Percentiles rank a stretch among this genome's conserved stretches.
Conservation (phyloP, 2,888 invertebrate genomes). For the Drosophila lacicola region DNA sequence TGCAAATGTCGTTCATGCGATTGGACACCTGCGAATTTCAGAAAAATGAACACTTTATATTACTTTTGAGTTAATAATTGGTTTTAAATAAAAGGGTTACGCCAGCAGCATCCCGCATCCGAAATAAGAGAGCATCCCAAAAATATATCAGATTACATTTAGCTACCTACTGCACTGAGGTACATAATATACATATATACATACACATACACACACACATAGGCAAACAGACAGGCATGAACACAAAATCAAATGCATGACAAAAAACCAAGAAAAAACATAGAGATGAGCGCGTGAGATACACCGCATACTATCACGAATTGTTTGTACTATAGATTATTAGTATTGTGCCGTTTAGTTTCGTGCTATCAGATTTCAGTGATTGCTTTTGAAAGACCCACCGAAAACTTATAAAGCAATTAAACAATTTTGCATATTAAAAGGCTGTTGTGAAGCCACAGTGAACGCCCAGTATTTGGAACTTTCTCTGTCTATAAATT, state of each 20-base stretch:
- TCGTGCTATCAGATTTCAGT: no score
- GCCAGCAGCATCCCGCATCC: slow-evolving; percentile 34
- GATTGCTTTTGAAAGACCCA: no score
- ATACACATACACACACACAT: slow-evolving; percentile 19
- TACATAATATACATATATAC: slow-evolving; percentile 2
- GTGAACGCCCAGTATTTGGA: no score
- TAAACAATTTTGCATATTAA: no score
- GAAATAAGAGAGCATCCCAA: slow-evolving; percentile 32
- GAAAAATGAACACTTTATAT: slow-evolving; percentile 2
- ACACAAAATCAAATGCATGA: slow-evolving; percentile 55
- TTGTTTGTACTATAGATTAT: neutral
- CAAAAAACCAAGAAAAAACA: slow-evolving; percentile 44
- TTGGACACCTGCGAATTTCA: slow-evolving; percentile 89
- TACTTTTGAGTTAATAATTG: slow-evolving; percentile 1
- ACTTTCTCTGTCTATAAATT: no score
- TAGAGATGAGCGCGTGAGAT: slow-evolving; percentile 9
- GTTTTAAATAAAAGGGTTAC: slow-evolving; percentile 10
- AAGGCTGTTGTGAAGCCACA: no score
- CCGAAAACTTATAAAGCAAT: no score
- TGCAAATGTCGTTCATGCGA: slow-evolving; percentile 92
- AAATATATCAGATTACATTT: slow-evolving; percentile 72
- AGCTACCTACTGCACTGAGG: slow-evolving; percentile 59
- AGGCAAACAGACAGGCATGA: slow-evolving; percentile 16
- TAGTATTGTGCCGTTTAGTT: no score
- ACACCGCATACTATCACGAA: slow-evolving; percentile 1